Evolutionary conservation across 2,113 vertebrate genomes (phyloP).

Genomic region (Notothenia rossii): DNA sequence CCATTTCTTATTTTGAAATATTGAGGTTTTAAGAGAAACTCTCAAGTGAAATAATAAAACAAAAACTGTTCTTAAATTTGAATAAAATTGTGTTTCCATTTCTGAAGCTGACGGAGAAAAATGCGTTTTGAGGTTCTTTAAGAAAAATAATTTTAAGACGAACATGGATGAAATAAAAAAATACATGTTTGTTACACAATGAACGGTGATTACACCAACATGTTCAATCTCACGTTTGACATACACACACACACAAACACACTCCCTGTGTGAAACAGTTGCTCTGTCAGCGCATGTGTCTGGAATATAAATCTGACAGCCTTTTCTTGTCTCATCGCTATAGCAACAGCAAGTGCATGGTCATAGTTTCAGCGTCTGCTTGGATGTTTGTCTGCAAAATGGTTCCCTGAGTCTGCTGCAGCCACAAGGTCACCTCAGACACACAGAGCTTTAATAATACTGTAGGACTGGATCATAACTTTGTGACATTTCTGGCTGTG

Average conservation of each 20-base stretch:
- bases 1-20: neutral
- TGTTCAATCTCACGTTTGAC: neutral
- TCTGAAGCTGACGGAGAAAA: too few species aligned
- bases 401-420: constrained; percentile 43
- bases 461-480: neutral
- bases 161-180: too few species aligned
- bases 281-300: constrained; percentile 69
- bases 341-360: constrained; percentile 78
- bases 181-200: too few species aligned
- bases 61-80: too few species aligned
- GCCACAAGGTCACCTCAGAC: constrained; percentile 45
- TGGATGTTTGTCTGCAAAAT: constrained; percentile 58
- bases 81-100: too few species aligned
- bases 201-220: too few species aligned
- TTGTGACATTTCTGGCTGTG: neutral
- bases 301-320: constrained; percentile 75
- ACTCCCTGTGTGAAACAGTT: constrained; percentile 54
- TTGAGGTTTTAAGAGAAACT: too few species aligned
- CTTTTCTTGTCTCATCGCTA: constrained; percentile 67
- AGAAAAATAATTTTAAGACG: too few species aligned
- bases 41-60: too few species aligned
- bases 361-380: constrained; percentile 74
- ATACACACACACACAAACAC: neutral
- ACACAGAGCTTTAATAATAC: neutral
- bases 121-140: too few species aligned